Evolutionary conservation across 2,888 invertebrate genomes (phyloP).

Genomic region (Toxonevra muliebris): DNA sequence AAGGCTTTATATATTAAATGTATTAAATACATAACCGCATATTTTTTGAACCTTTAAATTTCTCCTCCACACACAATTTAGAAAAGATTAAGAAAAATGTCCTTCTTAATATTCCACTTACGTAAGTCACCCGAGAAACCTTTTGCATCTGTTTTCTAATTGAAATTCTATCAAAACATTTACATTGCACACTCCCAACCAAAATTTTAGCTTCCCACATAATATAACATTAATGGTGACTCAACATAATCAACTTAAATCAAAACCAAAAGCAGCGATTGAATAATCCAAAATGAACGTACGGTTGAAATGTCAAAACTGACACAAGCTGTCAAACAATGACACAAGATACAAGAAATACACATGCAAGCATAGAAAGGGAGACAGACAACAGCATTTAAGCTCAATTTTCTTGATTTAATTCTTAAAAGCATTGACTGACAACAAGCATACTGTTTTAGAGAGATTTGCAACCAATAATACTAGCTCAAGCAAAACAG

Average conservation of each 20-base stretch:
- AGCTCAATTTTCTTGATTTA: too few species aligned
- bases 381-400: too few species aligned
- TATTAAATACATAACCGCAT: too few species aligned
- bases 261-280: conserved; percentile 26
- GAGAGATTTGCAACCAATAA: background rate
- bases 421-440: background rate
- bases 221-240: background rate
- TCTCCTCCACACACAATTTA: too few species aligned
- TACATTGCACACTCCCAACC: background rate
- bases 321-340: conserved; percentile 53
- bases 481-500: background rate
- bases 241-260: conserved; percentile 25
- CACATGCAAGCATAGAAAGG: background rate
- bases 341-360: conserved; percentile 33
- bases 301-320: conserved; percentile 51
- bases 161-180: conserved; percentile 12
- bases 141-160: background rate
- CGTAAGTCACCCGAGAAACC: too few species aligned
- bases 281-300: conserved; percentile 31
- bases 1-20: too few species aligned
- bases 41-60: too few species aligned
- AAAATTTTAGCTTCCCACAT: background rate
- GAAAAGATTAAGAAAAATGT: too few species aligned
- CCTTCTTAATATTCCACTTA: too few species aligned
- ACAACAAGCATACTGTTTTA: background rate